A percentile compares a stretch with the other conserved stretches of the same genome.
Evolutionary conservation across 2,888 invertebrate genomes (phyloP).

Genomic region (Griposia aprilina): DNA sequence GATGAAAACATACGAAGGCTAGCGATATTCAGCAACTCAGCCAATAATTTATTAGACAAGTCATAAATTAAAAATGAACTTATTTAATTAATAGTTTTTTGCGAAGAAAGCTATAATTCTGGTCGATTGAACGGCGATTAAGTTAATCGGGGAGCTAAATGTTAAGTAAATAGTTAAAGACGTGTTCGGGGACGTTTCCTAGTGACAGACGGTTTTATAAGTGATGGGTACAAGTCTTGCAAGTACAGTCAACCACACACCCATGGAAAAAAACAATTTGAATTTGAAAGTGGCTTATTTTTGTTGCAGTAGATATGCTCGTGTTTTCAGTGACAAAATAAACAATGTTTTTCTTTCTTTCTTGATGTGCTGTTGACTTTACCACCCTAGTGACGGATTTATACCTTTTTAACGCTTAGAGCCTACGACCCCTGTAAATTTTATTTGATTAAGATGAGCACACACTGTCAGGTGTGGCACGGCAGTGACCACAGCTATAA

Average conservation of each 20-base stretch:
- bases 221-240: neutral
- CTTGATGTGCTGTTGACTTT: no score
- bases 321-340: neutral
- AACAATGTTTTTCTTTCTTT: neutral
- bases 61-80: constrained; percentile 40
- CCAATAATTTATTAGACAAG: constrained; percentile 38
- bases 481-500: neutral
- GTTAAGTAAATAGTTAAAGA: constrained; percentile 32
- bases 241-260: neutral
- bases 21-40: constrained; percentile 37
- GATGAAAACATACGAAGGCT: constrained; percentile 19
- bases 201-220: neutral
- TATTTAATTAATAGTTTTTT: constrained; percentile 46
- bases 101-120: constrained; percentile 35
- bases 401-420: neutral
- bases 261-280: neutral
- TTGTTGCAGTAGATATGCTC: neutral
- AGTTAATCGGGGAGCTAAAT: constrained; percentile 24
- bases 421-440: neutral
- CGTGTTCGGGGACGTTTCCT: neutral
- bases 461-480: neutral
- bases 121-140: constrained; percentile 23
- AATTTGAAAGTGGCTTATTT: neutral
- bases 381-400: neutral
- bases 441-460: neutral